phyloP scores from a whole-genome alignment of 1,140 invertebrate genomes.

The Eueides isabella region DNA sequence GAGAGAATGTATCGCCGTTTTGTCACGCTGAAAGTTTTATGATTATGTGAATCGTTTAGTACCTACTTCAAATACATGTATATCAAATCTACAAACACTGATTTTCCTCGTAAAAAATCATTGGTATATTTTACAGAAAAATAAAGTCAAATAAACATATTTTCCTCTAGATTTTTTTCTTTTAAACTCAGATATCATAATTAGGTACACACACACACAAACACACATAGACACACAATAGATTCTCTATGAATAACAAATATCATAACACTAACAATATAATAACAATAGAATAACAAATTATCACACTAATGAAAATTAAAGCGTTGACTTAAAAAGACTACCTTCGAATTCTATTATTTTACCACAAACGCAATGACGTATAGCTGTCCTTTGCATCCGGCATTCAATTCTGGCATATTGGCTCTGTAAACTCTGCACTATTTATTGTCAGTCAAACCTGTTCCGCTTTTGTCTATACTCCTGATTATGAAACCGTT shows the following conservation, averaged over 20 bases:
- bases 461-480: not conserved
- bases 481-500: too few relatives aligned
- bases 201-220: too few relatives aligned
- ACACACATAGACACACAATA: too few relatives aligned
- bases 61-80: conserved; percentile 16
- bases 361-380: not conserved
- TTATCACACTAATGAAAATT: too few relatives aligned
- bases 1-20: conserved; percentile 23
- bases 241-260: too few relatives aligned
- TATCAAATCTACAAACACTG: conserved; percentile 2
- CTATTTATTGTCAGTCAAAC: conserved; percentile 12
- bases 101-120: conserved; percentile 3
- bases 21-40: conserved; percentile 31
- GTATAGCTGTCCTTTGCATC: not conserved
- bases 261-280: too few relatives aligned
- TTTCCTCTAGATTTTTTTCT: too few relatives aligned
- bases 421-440: conserved; percentile 4
- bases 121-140: not conserved
- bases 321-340: too few relatives aligned
- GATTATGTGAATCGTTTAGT: conserved; percentile 29
- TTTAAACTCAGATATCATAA: too few relatives aligned
- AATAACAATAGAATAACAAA: too few relatives aligned
- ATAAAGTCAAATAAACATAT: too few relatives aligned
- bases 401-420: conserved; percentile 3
- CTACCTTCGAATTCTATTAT: not conserved